Evolutionary conservation across 2,113 vertebrate genomes (phyloP).

Genomic region (Chitala chitala): DNA sequence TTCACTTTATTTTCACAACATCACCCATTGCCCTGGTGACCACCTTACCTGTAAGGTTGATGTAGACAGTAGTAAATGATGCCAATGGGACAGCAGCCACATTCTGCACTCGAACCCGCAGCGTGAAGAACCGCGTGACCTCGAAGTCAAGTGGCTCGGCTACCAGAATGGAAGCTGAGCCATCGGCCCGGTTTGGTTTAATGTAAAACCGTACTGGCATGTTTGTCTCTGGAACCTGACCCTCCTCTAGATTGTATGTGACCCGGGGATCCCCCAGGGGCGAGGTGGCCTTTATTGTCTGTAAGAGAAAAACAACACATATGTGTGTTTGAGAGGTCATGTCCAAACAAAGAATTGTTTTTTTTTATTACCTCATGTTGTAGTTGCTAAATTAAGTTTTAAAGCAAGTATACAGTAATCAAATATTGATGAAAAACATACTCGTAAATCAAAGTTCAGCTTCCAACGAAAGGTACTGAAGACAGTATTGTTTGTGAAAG

Average conservation of each 20-base stretch:
- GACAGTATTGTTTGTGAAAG: slow-evolving; percentile 38
- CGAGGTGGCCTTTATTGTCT: slow-evolving; percentile 80
- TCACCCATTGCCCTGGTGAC: not conserved
- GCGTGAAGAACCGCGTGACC: slow-evolving; percentile 68
- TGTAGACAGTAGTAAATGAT: slow-evolving; percentile 73
- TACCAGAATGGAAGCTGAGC: slow-evolving; percentile 78
- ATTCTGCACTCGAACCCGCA: slow-evolving; percentile 75
- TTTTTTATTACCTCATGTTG: not conserved
- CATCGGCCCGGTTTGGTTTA: slow-evolving; percentile 75
- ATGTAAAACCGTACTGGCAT: slow-evolving; percentile 83
- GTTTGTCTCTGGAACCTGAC: slow-evolving; percentile 81
- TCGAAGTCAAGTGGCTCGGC: slow-evolving; percentile 83
- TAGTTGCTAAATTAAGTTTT: slow-evolving; percentile 15
- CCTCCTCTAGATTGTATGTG: slow-evolving; percentile 82
- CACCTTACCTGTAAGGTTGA: slow-evolving; percentile 76
- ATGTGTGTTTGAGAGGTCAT: not conserved
- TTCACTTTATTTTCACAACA: not conserved
- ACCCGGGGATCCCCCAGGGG: slow-evolving; percentile 75
- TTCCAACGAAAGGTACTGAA: slow-evolving; percentile 18
- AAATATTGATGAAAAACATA: slow-evolving; percentile 13
- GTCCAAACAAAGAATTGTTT: not conserved
- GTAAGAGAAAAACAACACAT: slow-evolving; percentile 26
- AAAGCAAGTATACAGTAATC: slow-evolving; percentile 17
- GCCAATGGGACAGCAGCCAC: slow-evolving; percentile 75
- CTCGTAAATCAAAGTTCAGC: slow-evolving; percentile 32